Evolutionary conservation across 2,797 vertebrate genomes (phyloP).

Genomic region (Holocentrus rufus): DNA sequence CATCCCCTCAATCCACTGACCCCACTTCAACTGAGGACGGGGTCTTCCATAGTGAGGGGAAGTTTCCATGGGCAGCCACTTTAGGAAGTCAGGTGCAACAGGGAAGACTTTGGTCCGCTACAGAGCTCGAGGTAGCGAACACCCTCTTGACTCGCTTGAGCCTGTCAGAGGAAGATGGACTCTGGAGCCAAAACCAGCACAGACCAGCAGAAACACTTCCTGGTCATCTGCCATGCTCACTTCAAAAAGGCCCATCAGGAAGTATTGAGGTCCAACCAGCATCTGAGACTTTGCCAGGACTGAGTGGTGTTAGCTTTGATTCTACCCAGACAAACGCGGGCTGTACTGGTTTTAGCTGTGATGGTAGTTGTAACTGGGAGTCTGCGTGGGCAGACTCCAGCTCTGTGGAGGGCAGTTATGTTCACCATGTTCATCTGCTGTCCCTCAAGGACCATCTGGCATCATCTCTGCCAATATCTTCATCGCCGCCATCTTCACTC

Average conservation of each 20-base stretch:
- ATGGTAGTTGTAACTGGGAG: not conserved
- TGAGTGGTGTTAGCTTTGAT: no score
- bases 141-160: slow-evolving; percentile 49
- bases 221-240: not conserved
- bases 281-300: not conserved
- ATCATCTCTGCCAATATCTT: not conserved
- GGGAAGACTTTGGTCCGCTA: slow-evolving; percentile 39
- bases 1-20: not conserved
- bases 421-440: not conserved
- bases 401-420: not conserved
- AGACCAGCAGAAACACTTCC: not conserved
- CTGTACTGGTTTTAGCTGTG: not conserved
- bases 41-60: not conserved
- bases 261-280: not conserved
- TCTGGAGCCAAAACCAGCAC: not conserved
- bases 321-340: not conserved
- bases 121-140: slow-evolving; percentile 57
- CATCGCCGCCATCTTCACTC: not conserved
- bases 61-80: not conserved
- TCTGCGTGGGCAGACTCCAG: not conserved
- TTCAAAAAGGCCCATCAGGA: not conserved
- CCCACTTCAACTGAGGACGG: not conserved
- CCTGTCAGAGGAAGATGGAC: not conserved
- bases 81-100: not conserved
- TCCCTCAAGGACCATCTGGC: not conserved